Conservation (phyloP, 2,113 vertebrate genomes). For the Todiramphus chloris region DNA sequence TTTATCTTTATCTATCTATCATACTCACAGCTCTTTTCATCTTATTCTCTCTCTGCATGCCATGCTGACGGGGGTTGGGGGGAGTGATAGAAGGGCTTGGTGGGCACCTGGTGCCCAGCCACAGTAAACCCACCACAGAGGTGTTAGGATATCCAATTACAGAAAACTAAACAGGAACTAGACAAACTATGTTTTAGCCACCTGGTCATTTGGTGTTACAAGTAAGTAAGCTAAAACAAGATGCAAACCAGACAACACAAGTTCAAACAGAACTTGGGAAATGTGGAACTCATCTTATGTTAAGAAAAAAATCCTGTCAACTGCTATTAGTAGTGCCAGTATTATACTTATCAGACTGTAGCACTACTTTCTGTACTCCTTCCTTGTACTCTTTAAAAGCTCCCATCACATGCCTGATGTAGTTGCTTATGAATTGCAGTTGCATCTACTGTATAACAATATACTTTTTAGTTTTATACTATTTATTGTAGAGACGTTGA, state of each 20-base stretch:
- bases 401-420: background rate
- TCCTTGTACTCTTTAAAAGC: background rate
- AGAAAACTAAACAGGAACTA: background rate
- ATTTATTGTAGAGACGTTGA: background rate
- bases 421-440: background rate
- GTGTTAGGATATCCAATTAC: background rate
- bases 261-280: background rate
- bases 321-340: background rate
- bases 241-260: background rate
- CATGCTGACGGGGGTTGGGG: no score
- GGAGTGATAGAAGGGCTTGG: no score
- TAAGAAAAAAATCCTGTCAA: background rate
- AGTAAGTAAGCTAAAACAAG: background rate
- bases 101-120: no score
- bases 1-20: no score
- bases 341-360: background rate
- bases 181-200: background rate
- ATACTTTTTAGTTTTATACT: background rate
- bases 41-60: no score
- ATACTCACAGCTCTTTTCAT: no score
- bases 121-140: no score
- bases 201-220: background rate
- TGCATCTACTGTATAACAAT: background rate
- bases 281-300: background rate
- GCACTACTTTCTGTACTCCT: background rate